Base-by-base conservation (phyloP, 1,140 invertebrate genomes). In the Nautilus pompilius region DNA sequence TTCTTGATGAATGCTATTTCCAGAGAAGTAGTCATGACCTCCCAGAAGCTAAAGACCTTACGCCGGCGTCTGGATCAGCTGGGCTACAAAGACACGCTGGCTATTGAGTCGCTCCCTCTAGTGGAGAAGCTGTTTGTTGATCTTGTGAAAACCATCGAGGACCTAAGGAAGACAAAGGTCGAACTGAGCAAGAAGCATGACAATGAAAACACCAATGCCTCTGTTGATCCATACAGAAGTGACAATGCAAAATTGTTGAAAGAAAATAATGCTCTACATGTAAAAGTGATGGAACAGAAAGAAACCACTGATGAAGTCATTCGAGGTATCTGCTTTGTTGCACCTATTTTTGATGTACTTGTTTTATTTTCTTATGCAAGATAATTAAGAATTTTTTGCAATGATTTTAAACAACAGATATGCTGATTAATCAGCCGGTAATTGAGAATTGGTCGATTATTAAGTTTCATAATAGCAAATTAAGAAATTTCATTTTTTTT, bases 111-210 rank as follows among this genome's bases (percentile, higher is more conserved):
- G 66, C 78, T 92, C 30, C 88, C 89, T 48, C 80, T 93, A 60
- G 88, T 92, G 65, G 89, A 92, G 82, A 87, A 87, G 77, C 79
- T 93, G 62, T 77, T 91, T 61, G 86, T 86, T 58, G 91, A 93
- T 83, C 84, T 93, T 55, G 81, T 92, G 58, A 87, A 90, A 76
- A 92, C 91, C 22, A 92, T 90, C 29, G 87, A 89, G 58, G 91
- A 88, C 75, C 81, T 93, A 30, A 88, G 90, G 72, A 88, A 91
- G 81, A 90, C 90, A 71, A 92, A 92, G 84, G 60, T 79, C 49
- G 70, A 76, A 36, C 56, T 71, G 30, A 65, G 69, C 6, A 75
- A 75, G 60, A 73, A 73, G 45, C 65, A 70, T 29, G 71, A 77
- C 45, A 32, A 60, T 17, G 64, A 66, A 22, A 73, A 74, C 49